Evolutionary conservation across 2,113 vertebrate species (phyloP).

Genomic region (Colaptes auratus): DNA sequence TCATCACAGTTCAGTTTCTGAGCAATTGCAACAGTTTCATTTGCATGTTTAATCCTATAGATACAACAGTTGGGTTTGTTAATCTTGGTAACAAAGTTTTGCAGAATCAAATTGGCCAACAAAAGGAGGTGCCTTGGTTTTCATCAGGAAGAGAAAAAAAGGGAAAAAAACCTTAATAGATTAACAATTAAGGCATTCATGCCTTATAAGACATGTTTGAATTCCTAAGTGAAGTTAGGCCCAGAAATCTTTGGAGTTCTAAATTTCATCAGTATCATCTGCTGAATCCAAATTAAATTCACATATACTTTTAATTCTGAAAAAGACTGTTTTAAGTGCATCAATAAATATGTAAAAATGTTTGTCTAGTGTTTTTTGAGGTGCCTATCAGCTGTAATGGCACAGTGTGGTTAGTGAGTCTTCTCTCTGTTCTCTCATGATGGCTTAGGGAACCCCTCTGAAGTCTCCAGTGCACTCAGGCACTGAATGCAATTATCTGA

Average conservation of each 20-base stretch:
- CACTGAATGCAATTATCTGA: background rate
- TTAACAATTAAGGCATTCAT: background rate
- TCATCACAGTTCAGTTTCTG: background rate
- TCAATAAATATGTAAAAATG: background rate
- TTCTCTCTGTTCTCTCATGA: background rate
- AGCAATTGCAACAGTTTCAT: background rate
- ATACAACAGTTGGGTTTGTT: background rate
- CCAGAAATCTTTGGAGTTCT: background rate
- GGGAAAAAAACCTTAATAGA: background rate
- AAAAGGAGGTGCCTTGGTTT: background rate
- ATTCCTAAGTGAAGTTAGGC: background rate
- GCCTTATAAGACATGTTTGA: background rate
- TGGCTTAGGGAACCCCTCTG: background rate
- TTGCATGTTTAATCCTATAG: background rate
- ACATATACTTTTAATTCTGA: background rate
- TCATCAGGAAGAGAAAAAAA: background rate
- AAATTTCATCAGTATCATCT: background rate
- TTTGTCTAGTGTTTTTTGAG: background rate
- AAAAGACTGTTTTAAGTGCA: background rate
- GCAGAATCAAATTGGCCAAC: background rate
- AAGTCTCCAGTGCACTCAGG: background rate
- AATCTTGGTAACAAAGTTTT: background rate
- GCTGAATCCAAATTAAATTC: background rate
- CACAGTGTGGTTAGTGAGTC: background rate
- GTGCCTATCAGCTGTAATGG: background rate